Conservation (phyloP, 2,797 vertebrate species). For the Anomalospiza imberbis region DNA sequence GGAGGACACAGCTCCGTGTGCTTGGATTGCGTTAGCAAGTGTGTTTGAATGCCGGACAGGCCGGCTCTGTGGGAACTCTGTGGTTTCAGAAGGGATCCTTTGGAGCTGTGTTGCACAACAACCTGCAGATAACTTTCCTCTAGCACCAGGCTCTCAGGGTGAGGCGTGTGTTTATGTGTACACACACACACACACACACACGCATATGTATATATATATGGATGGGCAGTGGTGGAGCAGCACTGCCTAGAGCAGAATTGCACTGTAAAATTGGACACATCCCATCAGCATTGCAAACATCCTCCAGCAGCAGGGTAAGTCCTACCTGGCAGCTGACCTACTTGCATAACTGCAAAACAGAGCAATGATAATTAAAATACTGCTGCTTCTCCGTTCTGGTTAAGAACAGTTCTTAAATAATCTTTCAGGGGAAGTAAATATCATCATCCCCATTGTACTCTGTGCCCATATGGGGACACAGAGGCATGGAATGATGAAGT, state of each 20-base stretch:
- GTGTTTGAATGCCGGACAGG: not conserved
- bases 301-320: not conserved
- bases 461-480: not conserved
- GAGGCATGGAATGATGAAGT: not conserved
- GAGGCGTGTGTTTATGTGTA: not conserved
- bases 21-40: not conserved
- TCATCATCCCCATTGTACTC: not conserved
- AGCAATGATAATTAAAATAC: not conserved
- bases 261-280: not conserved
- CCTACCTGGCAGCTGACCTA: conserved; percentile 9
- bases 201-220: too few relatives aligned
- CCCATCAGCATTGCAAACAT: not conserved
- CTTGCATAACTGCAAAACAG: conserved; percentile 1
- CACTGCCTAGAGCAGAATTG: not conserved
- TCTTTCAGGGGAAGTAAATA: not conserved
- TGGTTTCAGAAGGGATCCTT: not conserved
- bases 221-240: not conserved
- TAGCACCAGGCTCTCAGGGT: not conserved
- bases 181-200: not conserved
- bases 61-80: not conserved
- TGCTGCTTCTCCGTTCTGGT: not conserved
- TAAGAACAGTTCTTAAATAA: not conserved
- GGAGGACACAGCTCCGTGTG: rapidly evolving
- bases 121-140: not conserved
- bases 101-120: not conserved